Evolutionary conservation across 1,140 invertebrate genomes (phyloP), one percentile per base, ranked within the genome.

Genomic region (Pogonomyrmex barbatus): DNA sequence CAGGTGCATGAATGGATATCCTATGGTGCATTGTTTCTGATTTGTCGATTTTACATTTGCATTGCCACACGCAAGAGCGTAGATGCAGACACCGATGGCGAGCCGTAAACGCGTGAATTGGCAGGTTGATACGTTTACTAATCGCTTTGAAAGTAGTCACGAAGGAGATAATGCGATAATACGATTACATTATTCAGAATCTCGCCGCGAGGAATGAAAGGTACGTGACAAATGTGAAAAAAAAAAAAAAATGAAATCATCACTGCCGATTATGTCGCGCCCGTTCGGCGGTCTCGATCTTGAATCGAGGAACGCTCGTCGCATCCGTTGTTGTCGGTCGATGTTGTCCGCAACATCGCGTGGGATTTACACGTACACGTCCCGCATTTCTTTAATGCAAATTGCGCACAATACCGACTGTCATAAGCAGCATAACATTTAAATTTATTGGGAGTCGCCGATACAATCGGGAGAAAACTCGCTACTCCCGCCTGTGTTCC

Each of bases 1-100:
- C 52, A 58, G 79, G 52, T 82, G 67, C 52, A 82, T 60, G 52
- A 71, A 82, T 82, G 67, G 30, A 17, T 82, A 82, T 71, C 79
- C 17, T 73, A 82, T 58, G 14, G 54, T 71, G 52, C 67, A 82
- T 82, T 82, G 79, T 82, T 82, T 73, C 52, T 58, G 67, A 82
- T 82, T 82, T 82, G 67, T 82, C 42, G 33, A n/a, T 82, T 71
- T 82, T 36, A 52, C 30, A 71, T 50, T 47, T 71, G 39, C 67
- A 17, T 82, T 58, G 42, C 63, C 65, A 50, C 36, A 60, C 67
- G 65, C 50, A n/a, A 45, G 47, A 14, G 8, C 36, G n/a, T 24
- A 39, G n/a, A 54, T 47, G 50, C 24, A 33, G 78, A 56, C 24
- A 77, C 8, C 24, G 56, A 77, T 77, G 30, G 75, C 12, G 9